Evolutionary conservation across 2,888 invertebrate species (phyloP).

Genomic region (Desoria tigrina): DNA sequence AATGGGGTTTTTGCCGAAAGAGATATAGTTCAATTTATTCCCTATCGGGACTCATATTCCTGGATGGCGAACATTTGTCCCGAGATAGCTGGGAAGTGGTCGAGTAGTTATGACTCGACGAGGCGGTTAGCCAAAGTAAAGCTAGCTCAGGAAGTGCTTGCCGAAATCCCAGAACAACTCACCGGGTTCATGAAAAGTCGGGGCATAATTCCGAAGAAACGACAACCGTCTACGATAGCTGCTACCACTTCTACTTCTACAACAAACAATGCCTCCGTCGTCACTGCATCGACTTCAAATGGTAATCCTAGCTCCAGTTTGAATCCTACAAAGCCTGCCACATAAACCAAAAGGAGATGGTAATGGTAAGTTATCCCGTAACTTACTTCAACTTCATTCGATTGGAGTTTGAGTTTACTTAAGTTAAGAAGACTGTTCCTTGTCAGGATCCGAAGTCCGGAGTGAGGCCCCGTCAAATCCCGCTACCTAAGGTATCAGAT

Average conservation of each 20-base stretch:
- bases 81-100: conserved; percentile 50
- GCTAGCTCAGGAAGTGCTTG: conserved; percentile 63
- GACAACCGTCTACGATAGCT: conserved; percentile 24
- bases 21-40: conserved; percentile 66
- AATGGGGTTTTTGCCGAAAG: conserved; percentile 59
- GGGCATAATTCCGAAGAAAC: conserved; percentile 57
- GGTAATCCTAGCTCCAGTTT: neutral
- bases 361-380: too few species aligned
- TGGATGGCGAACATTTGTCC: conserved; percentile 51
- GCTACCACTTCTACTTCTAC: neutral
- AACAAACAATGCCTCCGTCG: neutral
- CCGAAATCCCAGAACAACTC: conserved; percentile 62
- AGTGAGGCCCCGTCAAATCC: too few species aligned
- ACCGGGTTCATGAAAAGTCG: conserved; percentile 60
- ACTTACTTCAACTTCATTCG: too few species aligned
- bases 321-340: neutral
- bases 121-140: conserved; percentile 49
- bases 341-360: conserved; percentile 4
- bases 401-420: too few species aligned
- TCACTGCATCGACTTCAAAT: conserved; percentile 25
- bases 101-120: conserved; percentile 45
- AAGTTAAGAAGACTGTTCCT: too few species aligned
- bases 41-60: conserved; percentile 53
- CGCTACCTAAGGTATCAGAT: too few species aligned
- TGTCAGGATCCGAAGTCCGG: too few species aligned